These are phyloP conservation scores for Pseudopodoces humilis DNA, from an alignment of 2,113 vertebrate genomes.

Conservation along the genomic window DNA sequence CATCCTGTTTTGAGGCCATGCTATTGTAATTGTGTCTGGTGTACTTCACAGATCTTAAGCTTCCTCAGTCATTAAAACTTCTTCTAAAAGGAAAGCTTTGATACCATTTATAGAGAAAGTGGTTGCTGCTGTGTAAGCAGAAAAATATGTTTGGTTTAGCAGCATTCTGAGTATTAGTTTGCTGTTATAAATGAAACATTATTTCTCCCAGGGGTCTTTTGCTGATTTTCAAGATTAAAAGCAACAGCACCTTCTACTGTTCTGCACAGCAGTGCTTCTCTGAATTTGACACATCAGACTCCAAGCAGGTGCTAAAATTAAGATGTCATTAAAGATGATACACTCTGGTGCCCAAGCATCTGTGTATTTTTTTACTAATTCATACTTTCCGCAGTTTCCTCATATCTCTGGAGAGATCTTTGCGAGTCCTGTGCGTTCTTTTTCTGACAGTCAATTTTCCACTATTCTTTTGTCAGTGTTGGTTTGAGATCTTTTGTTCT, in stretches of 20 bases:
- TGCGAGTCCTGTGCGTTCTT: background rate
- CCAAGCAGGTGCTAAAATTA: background rate
- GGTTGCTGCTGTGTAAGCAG: background rate
- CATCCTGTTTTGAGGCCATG: conserved; percentile 17
- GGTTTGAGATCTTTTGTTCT: background rate
- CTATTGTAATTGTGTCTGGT: background rate
- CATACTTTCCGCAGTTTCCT: background rate
- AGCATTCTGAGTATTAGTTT: background rate
- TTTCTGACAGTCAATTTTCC: background rate
- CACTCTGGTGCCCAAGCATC: background rate
- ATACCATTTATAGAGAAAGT: background rate
- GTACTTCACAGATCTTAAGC: background rate
- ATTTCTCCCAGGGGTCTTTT: background rate
- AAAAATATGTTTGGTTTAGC: background rate
- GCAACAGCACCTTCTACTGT: background rate
- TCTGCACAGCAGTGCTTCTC: background rate
- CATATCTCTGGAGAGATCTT: background rate
- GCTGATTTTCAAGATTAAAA: background rate
- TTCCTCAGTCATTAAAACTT: background rate
- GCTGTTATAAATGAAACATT: background rate
- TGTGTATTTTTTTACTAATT: background rate
- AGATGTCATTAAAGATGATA: background rate
- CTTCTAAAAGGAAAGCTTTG: background rate
- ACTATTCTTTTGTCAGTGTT: background rate
- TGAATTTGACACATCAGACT: background rate